Base-by-base conservation (phyloP, 2,113 vertebrate genomes). In the Tretioscincus oriximinensis region DNA sequence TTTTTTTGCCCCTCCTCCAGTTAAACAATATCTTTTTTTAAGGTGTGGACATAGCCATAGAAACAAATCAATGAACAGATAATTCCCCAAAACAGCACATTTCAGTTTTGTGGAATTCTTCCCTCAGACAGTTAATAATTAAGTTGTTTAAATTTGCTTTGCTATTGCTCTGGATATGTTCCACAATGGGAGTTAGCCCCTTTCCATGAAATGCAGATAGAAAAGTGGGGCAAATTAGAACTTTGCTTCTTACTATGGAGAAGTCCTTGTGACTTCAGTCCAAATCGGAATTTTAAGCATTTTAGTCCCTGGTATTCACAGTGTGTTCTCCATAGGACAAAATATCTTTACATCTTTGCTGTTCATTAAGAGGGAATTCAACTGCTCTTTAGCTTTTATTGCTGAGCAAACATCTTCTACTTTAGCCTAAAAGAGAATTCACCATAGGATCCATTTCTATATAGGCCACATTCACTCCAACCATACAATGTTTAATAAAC, bases 401-500 rank as follows among this genome's bases (percentile, higher is more conserved):
- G 78, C 82, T 72, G 75, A 83, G 31, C 64, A 73, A 14, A 80
- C 64, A 70, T 71, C 80, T 66, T 16, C n/a, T 26, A 9, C 21
- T 3, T 66, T 60, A 41, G 73, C 14, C 26, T 64, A 5, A 7
- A 61, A 73, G 75, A 60, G 3, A 77, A 24, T 78, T 58, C 12
- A 5, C 20, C 29, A 45, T 74, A 54, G 81, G 86, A 12, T 73
- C 29, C 73, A 78, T 85, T 87, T n/a, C 77, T 64, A 73, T 69
- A 74, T 83, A 84, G 87, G 47, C 73, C 85, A 74, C 84, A 76
- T 87, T 84, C 83, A 45, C 51, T 0, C 41, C 73, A 82, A 73
- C 31, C 16, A 72, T 82, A 73, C 58, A 84, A 63, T 6, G 64
- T 90, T 91, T 88, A 89, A 85, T 84, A 86, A 87, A 49, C 66